Percentiles rank a stretch among this genome's conserved stretches.
These are phyloP conservation scores for Sebastes oblongus DNA, from an alignment of 2,797 vertebrate genomes.

Conservation along the genomic window DNA sequence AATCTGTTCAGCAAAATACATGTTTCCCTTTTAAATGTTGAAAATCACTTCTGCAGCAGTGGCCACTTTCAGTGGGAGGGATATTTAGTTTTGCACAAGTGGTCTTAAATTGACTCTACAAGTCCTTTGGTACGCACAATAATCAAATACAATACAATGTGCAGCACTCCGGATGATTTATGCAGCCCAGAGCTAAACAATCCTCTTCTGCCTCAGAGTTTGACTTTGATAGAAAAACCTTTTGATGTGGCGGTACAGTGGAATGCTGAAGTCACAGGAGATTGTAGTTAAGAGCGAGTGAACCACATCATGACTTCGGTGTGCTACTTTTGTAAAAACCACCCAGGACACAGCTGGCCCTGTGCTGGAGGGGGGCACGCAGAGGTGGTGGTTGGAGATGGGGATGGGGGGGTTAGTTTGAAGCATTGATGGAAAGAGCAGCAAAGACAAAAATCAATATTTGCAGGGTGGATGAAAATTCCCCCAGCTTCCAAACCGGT, in stretches of 20 bases:
- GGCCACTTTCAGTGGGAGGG: not conserved
- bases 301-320: constrained; percentile 65
- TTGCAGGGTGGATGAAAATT: constrained; percentile 72
- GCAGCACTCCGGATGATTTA: constrained; percentile 26
- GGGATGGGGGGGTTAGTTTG: constrained; percentile 38
- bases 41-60: not conserved
- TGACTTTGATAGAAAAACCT: constrained; percentile 50
- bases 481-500: constrained; percentile 55
- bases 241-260: constrained; percentile 30
- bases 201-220: constrained; percentile 28
- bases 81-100: constrained; percentile 40
- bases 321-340: constrained; percentile 58
- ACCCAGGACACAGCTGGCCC: constrained; percentile 43
- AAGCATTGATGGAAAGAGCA: constrained; percentile 67
- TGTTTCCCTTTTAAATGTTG: not conserved
- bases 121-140: constrained; percentile 25
- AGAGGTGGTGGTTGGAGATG: constrained; percentile 11
- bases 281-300: constrained; percentile 54
- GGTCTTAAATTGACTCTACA: constrained; percentile 35
- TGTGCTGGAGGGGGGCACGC: constrained; percentile 26
- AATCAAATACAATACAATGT: constrained; percentile 40
- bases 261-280: constrained; percentile 39
- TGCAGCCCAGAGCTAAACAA: constrained; percentile 35
- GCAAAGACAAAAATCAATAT: constrained; percentile 78
- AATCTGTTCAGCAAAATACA: not conserved